Conservation (phyloP, 2,113 vertebrate species). For the Etia nguti region DNA sequence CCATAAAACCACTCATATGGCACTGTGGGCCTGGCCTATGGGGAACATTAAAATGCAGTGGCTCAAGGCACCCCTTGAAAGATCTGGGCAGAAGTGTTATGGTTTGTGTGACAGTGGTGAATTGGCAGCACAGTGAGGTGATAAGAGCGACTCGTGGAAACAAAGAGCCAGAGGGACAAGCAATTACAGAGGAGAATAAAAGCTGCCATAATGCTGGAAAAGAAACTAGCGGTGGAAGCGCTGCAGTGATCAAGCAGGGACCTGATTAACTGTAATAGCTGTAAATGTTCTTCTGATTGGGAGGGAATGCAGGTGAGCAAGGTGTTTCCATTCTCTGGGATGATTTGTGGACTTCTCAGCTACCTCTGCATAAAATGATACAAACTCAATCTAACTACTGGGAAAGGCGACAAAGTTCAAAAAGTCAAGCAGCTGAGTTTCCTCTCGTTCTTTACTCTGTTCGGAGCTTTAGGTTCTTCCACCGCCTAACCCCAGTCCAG, state of each 20-base stretch:
- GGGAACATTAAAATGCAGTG: conserved; percentile 59
- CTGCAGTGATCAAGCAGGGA: conserved; percentile 8
- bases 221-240: conserved; percentile 27
- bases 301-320: background rate
- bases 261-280: conserved; percentile 38
- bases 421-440: background rate
- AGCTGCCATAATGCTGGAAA: conserved; percentile 34
- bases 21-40: conserved; percentile 49
- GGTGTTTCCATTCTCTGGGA: background rate
- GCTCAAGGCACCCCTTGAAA: conserved; percentile 45
- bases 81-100: conserved; percentile 39
- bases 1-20: conserved; percentile 67
- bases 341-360: conserved; percentile 40
- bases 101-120: conserved; percentile 36
- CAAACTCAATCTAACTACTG: conserved; percentile 13
- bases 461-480: background rate
- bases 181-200: conserved; percentile 59
- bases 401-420: background rate
- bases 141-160: conserved; percentile 49
- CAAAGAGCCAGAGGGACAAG: conserved; percentile 52
- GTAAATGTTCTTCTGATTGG: conserved; percentile 25
- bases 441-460: background rate
- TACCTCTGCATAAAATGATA: conserved; percentile 6
- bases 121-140: conserved; percentile 32
- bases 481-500: background rate